phyloP scores from a whole-genome alignment of 2,888 invertebrate genomes.

The Phyto melanocephala region DNA sequence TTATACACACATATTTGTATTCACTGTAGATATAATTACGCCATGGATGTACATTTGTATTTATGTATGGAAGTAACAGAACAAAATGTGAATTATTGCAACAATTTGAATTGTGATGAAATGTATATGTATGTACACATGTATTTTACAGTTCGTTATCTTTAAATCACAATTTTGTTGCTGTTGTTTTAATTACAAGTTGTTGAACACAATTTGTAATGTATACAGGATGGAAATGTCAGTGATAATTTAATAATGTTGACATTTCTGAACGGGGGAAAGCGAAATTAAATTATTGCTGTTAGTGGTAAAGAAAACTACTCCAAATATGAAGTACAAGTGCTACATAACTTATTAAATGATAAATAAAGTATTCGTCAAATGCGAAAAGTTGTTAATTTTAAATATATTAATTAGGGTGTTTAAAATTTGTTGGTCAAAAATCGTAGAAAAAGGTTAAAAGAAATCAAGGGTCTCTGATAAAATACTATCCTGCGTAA shows the following conservation, averaged over 20 bases:
- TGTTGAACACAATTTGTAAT: conserved; percentile 39
- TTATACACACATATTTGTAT: not conserved
- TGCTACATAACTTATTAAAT: too few species aligned
- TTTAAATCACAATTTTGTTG: conserved; percentile 45
- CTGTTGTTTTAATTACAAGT: conserved; percentile 43
- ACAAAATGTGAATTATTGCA: conserved; percentile 38
- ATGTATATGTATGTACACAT: not conserved
- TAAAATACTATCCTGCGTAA: too few species aligned
- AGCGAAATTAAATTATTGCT: not conserved
- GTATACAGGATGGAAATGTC: conserved; percentile 17
- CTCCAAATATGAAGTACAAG: not conserved
- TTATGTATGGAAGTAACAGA: not conserved
- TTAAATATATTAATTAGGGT: too few species aligned
- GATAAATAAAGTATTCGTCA: too few species aligned
- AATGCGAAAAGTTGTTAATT: too few species aligned
- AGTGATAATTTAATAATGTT: conserved; percentile 32
- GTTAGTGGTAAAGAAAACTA: not conserved
- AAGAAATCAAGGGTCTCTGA: too few species aligned
- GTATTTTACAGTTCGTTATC: conserved; percentile 22
- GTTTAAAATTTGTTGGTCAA: too few species aligned
- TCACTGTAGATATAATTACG: too few species aligned
- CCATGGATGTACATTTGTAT: not conserved
- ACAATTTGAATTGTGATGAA: conserved; percentile 46
- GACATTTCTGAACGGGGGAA: not conserved
- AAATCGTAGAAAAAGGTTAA: too few species aligned